Evolutionary conservation across 2,888 invertebrate genomes (phyloP).

Genomic region (Andrena haemorrhoa): DNA sequence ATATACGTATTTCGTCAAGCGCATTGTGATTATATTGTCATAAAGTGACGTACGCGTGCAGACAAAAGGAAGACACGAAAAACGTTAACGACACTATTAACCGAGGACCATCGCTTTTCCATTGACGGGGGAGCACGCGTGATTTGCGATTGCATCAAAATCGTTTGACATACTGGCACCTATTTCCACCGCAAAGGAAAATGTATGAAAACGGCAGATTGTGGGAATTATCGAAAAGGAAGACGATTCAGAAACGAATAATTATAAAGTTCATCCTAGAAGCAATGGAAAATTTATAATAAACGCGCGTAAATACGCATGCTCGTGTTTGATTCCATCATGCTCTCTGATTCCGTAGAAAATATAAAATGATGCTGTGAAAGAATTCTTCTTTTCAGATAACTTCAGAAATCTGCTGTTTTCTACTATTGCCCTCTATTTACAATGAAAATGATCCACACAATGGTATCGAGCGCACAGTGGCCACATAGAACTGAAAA

Average conservation of each 20-base stretch:
- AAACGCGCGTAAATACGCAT: no score
- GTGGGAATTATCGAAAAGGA: no score
- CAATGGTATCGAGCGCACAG: not conserved
- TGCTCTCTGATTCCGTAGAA: no score
- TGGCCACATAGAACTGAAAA: not conserved
- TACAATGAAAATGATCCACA: not conserved
- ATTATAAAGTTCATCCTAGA: no score
- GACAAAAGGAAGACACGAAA: slow-evolving; percentile 36
- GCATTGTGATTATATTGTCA: slow-evolving; percentile 76
- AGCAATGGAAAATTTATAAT: no score
- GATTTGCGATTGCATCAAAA: slow-evolving; percentile 37
- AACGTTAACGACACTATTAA: slow-evolving; percentile 63
- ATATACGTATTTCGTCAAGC: slow-evolving; percentile 73
- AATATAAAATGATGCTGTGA: no score
- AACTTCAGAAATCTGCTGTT: no score
- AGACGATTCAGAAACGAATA: no score
- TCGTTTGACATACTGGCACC: slow-evolving; percentile 46
- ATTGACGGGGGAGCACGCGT: slow-evolving; percentile 44
- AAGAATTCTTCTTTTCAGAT: no score
- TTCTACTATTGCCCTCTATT: not conserved
- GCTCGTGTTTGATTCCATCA: no score
- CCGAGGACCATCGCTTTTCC: slow-evolving; percentile 72
- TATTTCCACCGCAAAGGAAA: no score
- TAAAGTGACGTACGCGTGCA: slow-evolving; percentile 44
- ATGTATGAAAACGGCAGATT: no score